Conservation (phyloP, 2,113 vertebrate species). For the Aegotheles bennettii region DNA sequence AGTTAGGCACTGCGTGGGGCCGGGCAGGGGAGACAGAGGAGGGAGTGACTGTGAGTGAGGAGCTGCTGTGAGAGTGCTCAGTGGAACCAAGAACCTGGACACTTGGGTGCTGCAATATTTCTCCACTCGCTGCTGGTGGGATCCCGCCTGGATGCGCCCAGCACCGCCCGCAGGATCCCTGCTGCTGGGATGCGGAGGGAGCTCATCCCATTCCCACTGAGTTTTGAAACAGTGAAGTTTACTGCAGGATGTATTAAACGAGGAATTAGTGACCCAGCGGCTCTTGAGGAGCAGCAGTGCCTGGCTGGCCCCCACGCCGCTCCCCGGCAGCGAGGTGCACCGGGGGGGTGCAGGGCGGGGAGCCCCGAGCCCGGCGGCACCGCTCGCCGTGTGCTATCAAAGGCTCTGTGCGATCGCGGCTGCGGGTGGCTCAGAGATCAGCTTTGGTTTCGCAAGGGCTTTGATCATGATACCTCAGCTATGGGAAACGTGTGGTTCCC, state of each 20-base stretch:
- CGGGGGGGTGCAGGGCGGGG: too few species aligned
- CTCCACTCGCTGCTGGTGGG: too few species aligned
- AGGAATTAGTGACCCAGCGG: too few species aligned
- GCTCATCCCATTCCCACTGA: too few species aligned
- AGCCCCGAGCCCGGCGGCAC: too few species aligned
- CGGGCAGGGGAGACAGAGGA: background rate
- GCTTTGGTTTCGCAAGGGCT: background rate
- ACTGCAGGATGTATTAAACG: too few species aligned
- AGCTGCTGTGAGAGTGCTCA: background rate
- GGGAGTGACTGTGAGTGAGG: background rate
- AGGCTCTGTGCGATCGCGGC: accelerated
- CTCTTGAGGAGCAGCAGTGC: too few species aligned
- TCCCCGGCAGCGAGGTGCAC: too few species aligned
- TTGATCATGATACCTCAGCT: slow-evolving; percentile 17
- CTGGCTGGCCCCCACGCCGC: too few species aligned
- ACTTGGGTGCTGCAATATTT: background rate
- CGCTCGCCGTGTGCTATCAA: background rate
- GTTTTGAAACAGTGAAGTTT: too few species aligned
- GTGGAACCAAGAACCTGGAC: background rate
- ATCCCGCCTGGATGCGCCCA: background rate
- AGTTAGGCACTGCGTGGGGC: background rate
- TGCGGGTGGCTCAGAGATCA: background rate
- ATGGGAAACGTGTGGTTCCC: background rate
- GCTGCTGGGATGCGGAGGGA: background rate
- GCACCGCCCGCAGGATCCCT: background rate